Evolutionary conservation across 2,113 vertebrate species (phyloP).

Genomic region (Xenopus laevis): DNA sequence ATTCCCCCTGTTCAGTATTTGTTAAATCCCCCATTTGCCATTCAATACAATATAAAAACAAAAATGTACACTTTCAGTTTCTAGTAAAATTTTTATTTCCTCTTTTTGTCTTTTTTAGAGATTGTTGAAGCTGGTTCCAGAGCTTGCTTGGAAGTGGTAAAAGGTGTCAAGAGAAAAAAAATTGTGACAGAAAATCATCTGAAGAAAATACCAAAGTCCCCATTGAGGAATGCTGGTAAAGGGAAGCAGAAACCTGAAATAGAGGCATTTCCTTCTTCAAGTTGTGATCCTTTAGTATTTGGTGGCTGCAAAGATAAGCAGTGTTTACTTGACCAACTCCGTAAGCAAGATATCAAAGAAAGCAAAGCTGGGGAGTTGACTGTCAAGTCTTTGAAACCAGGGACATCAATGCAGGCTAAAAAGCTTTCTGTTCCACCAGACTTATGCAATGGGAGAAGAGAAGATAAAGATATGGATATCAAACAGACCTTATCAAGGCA

Average conservation of each 20-base stretch:
- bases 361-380: slow-evolving; percentile 58
- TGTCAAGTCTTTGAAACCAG: slow-evolving; percentile 53
- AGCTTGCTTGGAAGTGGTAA: slow-evolving; percentile 77
- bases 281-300: slow-evolving; percentile 54
- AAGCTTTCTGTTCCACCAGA: slow-evolving; percentile 51
- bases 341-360: slow-evolving; percentile 59
- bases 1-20: no score
- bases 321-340: slow-evolving; percentile 51
- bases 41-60: no score
- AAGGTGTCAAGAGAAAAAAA: slow-evolving; percentile 96
- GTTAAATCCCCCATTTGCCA: no score
- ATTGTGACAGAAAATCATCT: slow-evolving; percentile 87
- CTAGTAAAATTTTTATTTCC: no score
- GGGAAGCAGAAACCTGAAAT: slow-evolving; percentile 66
- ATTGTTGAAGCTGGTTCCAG: slow-evolving; percentile 68
- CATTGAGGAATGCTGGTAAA: slow-evolving; percentile 82
- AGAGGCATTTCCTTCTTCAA: slow-evolving; percentile 54
- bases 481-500: slow-evolving; percentile 46
- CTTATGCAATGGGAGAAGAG: slow-evolving; percentile 57
- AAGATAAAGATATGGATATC: slow-evolving; percentile 49
- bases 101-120: slow-evolving; percentile 56
- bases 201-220: slow-evolving; percentile 97
- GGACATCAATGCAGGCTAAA: slow-evolving; percentile 59
- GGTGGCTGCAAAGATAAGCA: slow-evolving; percentile 52
- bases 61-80: no score